Evolutionary conservation across 2,797 vertebrate genomes (phyloP), one percentile per base, ranked within the genome.

Genomic region (Oryzias sinensis): DNA sequence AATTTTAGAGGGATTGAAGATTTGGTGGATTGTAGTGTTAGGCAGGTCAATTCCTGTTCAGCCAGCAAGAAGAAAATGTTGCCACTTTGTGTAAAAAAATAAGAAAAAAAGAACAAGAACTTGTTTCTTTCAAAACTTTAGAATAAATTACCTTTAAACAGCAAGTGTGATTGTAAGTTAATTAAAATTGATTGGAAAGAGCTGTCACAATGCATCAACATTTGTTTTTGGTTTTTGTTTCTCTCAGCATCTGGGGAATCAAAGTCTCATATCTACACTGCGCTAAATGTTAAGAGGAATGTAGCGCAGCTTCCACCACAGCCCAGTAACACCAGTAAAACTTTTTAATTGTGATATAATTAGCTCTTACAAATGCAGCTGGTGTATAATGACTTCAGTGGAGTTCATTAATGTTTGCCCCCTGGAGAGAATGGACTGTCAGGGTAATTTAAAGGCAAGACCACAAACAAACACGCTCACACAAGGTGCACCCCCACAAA

Each of bases 361-460:
- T 55, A 77, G 47, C 14, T 59, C 66, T 62, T 60, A 70, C 52
- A 57, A 60, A 53, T 66, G 58, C 53, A 57, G 61, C 49, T 61
- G 70, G 58, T 52, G 65, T 79, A 53, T 54, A 49, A 63, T 0
- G 17, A 74, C 55, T 67, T 13, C 53, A 51, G 52, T 6, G 9
- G 49, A 76, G 70, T 82, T 77, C 71, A 77, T 80, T 76, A 83
- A 62, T 52, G 20, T 17, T 27, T 24, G 45, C 29, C 66, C 78
- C 65, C 59, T 20, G 17, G 77, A 76, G 70, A 45, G 45, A 22
- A 52, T 40, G 72, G 58, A 53, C 53, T 61, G 63, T 74, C 65
- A 68, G 16, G 69, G 50, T 59, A 8, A 74, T 67, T 82, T 73
- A 79, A 72, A 61, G 16, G 25, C 45, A 0, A 18, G 0, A 43